Percentiles rank a stretch among this genome's conserved stretches.
Evolutionary conservation across 2,113 vertebrate genomes (phyloP).

Genomic region (Pygoscelis antarcticus): DNA sequence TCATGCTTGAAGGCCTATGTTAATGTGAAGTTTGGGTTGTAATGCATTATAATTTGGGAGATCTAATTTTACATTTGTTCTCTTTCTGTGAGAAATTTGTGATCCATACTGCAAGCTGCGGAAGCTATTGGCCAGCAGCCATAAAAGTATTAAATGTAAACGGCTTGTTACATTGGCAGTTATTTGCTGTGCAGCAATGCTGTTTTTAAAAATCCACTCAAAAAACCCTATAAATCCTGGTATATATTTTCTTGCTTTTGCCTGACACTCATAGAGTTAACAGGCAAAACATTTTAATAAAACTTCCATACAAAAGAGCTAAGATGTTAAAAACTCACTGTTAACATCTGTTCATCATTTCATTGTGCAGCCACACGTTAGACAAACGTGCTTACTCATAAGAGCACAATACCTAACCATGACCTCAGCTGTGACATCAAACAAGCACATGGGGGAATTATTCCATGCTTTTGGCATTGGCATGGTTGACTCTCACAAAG

Average conservation of each 20-base stretch:
- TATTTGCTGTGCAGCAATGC: neutral
- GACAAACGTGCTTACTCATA: slow-evolving; percentile 70
- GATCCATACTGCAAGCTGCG: neutral
- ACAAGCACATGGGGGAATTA: slow-evolving; percentile 62
- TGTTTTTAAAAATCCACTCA: slow-evolving; percentile 38
- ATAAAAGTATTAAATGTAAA: slow-evolving; percentile 32
- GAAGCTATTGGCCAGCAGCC: slow-evolving; percentile 41
- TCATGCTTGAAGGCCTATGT: neutral
- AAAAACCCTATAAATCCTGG: slow-evolving; percentile 55
- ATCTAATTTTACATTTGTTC: slow-evolving; percentile 19
- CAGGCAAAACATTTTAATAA: slow-evolving; percentile 74
- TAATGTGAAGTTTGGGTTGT: neutral
- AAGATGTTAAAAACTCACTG: slow-evolving; percentile 73
- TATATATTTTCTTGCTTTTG: neutral
- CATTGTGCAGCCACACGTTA: slow-evolving; percentile 61
- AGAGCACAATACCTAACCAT: slow-evolving; percentile 57
- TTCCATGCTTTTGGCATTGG: neutral
- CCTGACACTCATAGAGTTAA: slow-evolving; percentile 69
- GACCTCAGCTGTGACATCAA: slow-evolving; percentile 77
- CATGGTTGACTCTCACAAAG: neutral
- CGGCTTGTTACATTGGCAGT: slow-evolving; percentile 3
- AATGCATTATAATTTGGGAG: slow-evolving; percentile 16
- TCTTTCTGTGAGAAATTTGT: slow-evolving; percentile 3
- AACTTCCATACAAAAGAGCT: slow-evolving; percentile 68
- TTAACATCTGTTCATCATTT: slow-evolving; percentile 82